These are phyloP conservation scores for Tuberolachnus salignus DNA, from an alignment of 2,888 invertebrate species.

Conservation along the genomic window DNA sequence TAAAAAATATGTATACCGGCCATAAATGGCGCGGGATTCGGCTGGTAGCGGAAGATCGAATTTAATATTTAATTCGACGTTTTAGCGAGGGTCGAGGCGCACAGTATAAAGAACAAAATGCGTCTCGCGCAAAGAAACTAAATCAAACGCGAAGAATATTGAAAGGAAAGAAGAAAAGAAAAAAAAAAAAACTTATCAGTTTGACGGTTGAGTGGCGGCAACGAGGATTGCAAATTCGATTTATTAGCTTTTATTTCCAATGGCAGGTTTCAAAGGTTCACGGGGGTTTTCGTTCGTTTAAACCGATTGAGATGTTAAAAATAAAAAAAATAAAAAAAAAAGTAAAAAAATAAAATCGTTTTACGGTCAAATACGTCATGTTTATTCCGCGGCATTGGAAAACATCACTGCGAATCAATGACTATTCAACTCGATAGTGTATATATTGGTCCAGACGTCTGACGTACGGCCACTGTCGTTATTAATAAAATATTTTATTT, in stretches of 20 bases:
- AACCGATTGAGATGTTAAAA: slow-evolving; percentile 28
- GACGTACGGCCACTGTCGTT: not conserved
- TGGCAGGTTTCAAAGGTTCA: slow-evolving; percentile 19
- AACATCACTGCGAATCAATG: slow-evolving; percentile 11
- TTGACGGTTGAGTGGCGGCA: slow-evolving; percentile 46
- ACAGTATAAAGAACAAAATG: not conserved
- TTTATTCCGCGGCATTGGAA: not conserved
- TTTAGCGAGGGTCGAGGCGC: not conserved
- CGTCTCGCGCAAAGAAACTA: slow-evolving; percentile 3
- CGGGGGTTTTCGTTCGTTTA: slow-evolving; percentile 11
- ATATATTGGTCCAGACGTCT: not conserved
- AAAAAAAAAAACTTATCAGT: slow-evolving; percentile 31
- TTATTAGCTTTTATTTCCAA: slow-evolving; percentile 51
- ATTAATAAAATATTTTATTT: not conserved
- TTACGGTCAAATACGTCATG: slow-evolving; percentile 2
- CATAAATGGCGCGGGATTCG: not conserved
- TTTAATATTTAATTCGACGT: slow-evolving; percentile 11
- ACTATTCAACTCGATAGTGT: slow-evolving; percentile 18
- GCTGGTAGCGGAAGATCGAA: not conserved
- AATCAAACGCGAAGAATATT: slow-evolving; percentile 33
- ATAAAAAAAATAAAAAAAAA: not conserved
- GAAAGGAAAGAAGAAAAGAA: not conserved
- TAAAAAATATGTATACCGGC: not conserved
- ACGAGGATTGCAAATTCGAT: slow-evolving; percentile 45
- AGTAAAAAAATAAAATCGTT: slow-evolving; percentile 2